A percentile compares a stretch with the other conserved stretches of the same genome.
These are phyloP conservation scores for Lycophotia porphyrea DNA, from an alignment of 2,888 invertebrate genomes.

Conservation along the genomic window DNA sequence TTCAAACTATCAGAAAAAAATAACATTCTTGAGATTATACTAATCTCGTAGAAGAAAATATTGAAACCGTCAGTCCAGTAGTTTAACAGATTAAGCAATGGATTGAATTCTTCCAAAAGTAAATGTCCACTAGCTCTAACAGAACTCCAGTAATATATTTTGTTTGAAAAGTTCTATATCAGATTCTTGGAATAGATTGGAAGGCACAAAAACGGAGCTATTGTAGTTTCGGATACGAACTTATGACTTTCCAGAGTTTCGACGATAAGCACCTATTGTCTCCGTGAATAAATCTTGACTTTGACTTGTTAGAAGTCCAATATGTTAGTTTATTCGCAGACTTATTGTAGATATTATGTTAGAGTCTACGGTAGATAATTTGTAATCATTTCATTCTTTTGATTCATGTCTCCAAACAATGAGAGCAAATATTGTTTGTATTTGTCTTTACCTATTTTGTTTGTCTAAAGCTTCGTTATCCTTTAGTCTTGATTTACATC, in stretches of 20 bases:
- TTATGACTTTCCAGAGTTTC: constrained; percentile 43
- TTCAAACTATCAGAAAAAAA: neutral
- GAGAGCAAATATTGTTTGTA: neutral
- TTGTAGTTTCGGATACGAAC: constrained; percentile 36
- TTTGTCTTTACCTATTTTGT: neutral
- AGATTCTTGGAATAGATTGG: constrained; percentile 36
- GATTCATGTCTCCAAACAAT: neutral
- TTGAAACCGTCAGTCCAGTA: neutral
- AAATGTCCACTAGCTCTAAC: neutral
- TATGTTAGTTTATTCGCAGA: constrained; percentile 13
- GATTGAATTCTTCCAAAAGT: constrained; percentile 1
- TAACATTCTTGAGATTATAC: neutral
- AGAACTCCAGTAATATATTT: constrained; percentile 12
- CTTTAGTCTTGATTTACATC: neutral
- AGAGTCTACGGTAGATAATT: neutral
- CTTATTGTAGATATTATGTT: constrained; percentile 10
- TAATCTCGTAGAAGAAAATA: neutral
- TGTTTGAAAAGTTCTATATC: constrained; percentile 17
- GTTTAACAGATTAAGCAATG: neutral
- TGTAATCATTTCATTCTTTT: constrained; percentile 3
- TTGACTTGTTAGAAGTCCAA: constrained; percentile 26
- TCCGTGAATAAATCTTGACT: constrained; percentile 48
- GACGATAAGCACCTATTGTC: constrained; percentile 48
- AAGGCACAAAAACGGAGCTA: constrained; percentile 33
- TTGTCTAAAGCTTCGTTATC: neutral